A percentile compares a stretch with the other conserved stretches of the same genome.
Evolutionary conservation across 2,888 invertebrate genomes (phyloP).

Genomic region (Brachypterus glaber): DNA sequence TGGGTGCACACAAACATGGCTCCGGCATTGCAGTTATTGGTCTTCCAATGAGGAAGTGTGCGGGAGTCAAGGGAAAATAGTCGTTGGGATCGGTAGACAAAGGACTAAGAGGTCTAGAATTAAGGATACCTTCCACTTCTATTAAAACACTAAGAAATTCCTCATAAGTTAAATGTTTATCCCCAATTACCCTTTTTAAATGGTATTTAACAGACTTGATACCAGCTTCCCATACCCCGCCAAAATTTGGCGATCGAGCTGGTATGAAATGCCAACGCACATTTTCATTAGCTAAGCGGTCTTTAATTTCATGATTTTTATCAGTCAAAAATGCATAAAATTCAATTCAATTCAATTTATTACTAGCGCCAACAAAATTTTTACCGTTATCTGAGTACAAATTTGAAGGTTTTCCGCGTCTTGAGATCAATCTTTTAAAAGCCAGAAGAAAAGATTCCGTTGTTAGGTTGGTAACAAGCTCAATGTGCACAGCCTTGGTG

Average conservation of each 20-base stretch:
- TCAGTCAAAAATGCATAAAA: neutral
- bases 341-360: neutral
- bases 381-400: conserved; percentile 9
- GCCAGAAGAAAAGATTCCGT: conserved; percentile 5
- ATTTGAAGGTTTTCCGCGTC: conserved; percentile 5
- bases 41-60: conserved; percentile 4
- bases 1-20: neutral
- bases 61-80: neutral
- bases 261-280: conserved; percentile 5
- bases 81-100: conserved; percentile 5
- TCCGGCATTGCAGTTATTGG: conserved; percentile 1
- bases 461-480: conserved; percentile 17
- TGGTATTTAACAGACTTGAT: conserved; percentile 27
- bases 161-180: conserved; percentile 22
- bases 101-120: conserved; percentile 23
- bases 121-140: conserved; percentile 27
- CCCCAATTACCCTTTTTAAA: conserved; percentile 20
- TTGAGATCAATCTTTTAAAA: conserved; percentile 7
- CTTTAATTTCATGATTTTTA: neutral
- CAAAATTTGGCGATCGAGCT: conserved; percentile 22
- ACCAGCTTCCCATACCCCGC: conserved; percentile 30
- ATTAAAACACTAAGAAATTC: conserved; percentile 25
- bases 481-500: conserved; percentile 9
- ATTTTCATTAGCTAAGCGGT: neutral
- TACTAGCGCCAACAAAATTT: conserved; percentile 9